Base-by-base conservation (phyloP, 2,888 invertebrate species). In the Myathropa florea region DNA sequence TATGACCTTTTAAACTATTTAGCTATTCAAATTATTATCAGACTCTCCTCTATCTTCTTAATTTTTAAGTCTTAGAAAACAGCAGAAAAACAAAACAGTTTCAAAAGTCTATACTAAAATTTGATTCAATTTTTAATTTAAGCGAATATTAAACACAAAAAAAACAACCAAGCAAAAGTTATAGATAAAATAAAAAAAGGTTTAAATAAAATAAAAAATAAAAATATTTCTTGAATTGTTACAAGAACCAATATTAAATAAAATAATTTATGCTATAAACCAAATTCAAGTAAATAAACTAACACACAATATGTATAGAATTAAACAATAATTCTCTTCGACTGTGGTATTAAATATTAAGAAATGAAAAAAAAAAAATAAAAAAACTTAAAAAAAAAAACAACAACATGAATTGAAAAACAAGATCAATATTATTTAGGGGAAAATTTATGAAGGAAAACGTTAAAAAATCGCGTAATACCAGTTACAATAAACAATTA, bases 281-380 rank as follows among this genome's bases (percentile, higher is more conserved):
- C 70, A 64, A 81, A 84, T 39, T n/a, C 18, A 39, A 39, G 60
- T 60, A 81, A 87, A 83, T 85, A 81, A 81, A 78, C 78, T 67
- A 72, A 88, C 46, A 67, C 39, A 84, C 75, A 80, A 79, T 23
- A 81, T 72, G 65, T 55, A 59, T 65, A 84, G 73, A 73, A 72
- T 75, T 73, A 79, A 82, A 82, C 67, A 88, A 87, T 68, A 88
- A 89, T 86, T 89, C 89, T 92, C 91, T 91, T 91, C 91, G 92
- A 92, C 92, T 92, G 92, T 92, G 92, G 92, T 92, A 92, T 92
- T 92, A 92, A 90, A 91, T 89, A 91, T 91, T 92, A 92, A 92
- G 92, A 89, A 90, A 86, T 73, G 73, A 90, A 89, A 67, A 75
- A 57, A 61, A 57, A 64, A 57, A 71, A 63, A 33, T n/a, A 60